phyloP scores from a whole-genome alignment of 2,113 vertebrate species.

The Anseranas semipalmata region DNA sequence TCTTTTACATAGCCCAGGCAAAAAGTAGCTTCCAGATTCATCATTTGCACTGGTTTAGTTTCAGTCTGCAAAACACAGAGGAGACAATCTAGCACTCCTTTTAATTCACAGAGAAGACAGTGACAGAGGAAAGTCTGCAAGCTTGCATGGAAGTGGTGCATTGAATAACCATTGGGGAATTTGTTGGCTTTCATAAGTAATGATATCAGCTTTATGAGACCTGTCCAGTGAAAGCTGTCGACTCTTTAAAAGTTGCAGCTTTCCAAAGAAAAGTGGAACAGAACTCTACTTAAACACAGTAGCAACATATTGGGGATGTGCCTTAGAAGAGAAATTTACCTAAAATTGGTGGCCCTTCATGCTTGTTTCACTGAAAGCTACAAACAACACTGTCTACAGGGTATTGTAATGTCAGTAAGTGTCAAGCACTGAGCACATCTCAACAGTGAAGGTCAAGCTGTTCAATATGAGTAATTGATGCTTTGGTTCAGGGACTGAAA shows the following conservation, averaged over 20 bases:
- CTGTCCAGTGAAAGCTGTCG: neutral
- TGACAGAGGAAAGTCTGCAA: neutral
- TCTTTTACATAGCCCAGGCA: constrained; percentile 77
- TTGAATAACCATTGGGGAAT: neutral
- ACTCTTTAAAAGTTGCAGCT: neutral
- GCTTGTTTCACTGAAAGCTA: neutral
- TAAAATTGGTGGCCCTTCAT: neutral
- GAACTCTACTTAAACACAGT: neutral
- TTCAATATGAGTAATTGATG: neutral
- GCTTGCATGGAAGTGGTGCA: neutral
- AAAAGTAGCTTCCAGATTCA: constrained; percentile 82
- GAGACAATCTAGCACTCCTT: neutral
- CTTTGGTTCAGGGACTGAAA: neutral
- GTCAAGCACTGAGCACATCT: neutral
- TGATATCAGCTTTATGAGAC: neutral
- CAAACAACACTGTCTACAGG: neutral
- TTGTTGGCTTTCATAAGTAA: neutral
- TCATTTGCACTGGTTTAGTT: constrained; percentile 88
- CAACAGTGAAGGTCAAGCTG: neutral
- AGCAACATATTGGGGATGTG: neutral
- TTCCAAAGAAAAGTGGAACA: neutral
- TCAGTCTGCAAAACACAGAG: constrained; percentile 75
- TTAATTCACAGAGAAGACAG: neutral
- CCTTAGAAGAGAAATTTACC: neutral
- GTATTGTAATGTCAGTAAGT: neutral